Base-by-base conservation (phyloP, 2,888 invertebrate species). In the Lagria hirta region DNA sequence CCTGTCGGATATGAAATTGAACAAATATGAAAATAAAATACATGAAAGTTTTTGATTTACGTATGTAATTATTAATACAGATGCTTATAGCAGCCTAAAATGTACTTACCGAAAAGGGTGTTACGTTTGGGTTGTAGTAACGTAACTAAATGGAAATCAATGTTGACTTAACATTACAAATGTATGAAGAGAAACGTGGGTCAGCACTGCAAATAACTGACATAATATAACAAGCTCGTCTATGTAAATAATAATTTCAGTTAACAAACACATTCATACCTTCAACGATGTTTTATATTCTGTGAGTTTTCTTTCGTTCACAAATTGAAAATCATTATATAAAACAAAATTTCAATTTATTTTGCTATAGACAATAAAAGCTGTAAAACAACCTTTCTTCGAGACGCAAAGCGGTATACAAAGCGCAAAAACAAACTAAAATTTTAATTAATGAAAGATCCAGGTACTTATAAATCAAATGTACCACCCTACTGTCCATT, bases 181-280 rank as follows among this genome's bases (percentile, higher is more conserved):
- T 70, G 68, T 68, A 69, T 66, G 65, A 61, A 54, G 60, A 52
- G 58, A 57, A 58, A 58, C 61, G 61, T 57, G 65, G 68, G 68
- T 66, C 68, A 66, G 65, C 66, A 59, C 49, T 54, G 65, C 66
- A 66, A 68, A 68, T 68, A 66, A 65, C 66, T 66, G 66, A 66
- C 66, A 66, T n/a, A n/a, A n/a, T 63, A 54, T 65, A 64, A 65
- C 64, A 61, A 64, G 62, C 65, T 66, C 70, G 63, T 71, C 71
- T 69, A 60, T 67, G 70, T 69, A 71, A 72, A 72, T 71, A 72
- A 71, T 69, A 72, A 72, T 72, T 71, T 71, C 68, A 62, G 67
- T 70, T 71, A 70, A 69, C 72, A 72, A 72, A 72, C 71, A 71
- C 64, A 67, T 65, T 68, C 61, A 57, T 65, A 64, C 46, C 45